These are phyloP conservation scores for Semnornis frantzii DNA, from an alignment of 2,113 vertebrate species.

Conservation along the genomic window DNA sequence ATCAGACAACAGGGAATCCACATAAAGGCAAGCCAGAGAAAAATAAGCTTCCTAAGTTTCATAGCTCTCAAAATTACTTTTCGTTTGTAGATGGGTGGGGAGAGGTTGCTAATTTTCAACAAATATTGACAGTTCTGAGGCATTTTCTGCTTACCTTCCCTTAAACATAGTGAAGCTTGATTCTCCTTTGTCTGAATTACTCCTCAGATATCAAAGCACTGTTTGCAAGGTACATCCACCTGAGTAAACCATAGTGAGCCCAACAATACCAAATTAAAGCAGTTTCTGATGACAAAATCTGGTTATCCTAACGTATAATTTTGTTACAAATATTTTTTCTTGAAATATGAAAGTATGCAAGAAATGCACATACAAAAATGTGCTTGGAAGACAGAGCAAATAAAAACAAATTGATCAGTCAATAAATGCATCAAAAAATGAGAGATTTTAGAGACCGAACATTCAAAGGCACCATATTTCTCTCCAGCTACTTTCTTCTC, in stretches of 20 bases:
- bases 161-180: background rate
- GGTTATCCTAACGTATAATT: background rate
- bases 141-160: background rate
- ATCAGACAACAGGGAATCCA: constrained; percentile 16
- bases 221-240: background rate
- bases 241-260: background rate
- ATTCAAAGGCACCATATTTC: background rate
- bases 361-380: background rate
- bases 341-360: background rate
- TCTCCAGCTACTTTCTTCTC: background rate
- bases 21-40: constrained; percentile 12
- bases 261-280: background rate
- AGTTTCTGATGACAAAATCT: background rate
- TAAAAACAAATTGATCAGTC: background rate
- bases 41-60: constrained; percentile 37
- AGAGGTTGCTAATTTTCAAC: constrained; percentile 13
- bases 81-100: background rate
- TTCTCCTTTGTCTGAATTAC: background rate
- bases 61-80: constrained; percentile 13
- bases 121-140: background rate
- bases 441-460: background rate
- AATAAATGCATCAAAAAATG: background rate
- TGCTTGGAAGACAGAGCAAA: background rate
- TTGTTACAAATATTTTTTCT: background rate
- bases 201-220: background rate